Evolutionary conservation across 2,888 invertebrate species (phyloP).

Genomic region (Melanophora roralis): DNA sequence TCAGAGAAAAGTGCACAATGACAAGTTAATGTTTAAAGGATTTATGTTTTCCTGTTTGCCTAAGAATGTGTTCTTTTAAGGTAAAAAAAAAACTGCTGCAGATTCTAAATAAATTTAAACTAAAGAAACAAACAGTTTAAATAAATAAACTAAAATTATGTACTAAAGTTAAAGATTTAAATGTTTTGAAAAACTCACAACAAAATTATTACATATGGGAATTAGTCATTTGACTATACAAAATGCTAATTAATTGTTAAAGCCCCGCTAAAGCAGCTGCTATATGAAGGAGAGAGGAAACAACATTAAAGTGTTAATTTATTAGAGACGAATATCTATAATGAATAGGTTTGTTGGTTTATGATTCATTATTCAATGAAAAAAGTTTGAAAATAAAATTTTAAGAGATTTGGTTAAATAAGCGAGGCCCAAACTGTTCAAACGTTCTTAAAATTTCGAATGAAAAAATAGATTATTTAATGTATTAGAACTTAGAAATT

Average conservation of each 20-base stretch:
- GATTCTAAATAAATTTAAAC: constrained; percentile 22
- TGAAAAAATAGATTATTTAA: too few relatives aligned
- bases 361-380: constrained; percentile 16
- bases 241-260: constrained; percentile 27
- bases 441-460: too few relatives aligned
- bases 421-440: too few relatives aligned
- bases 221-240: constrained; percentile 34
- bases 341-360: neutral
- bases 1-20: neutral
- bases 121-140: neutral
- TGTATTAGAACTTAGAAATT: too few relatives aligned
- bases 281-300: neutral
- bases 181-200: too few relatives aligned
- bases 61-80: neutral
- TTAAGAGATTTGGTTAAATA: too few relatives aligned
- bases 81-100: constrained; percentile 8
- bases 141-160: neutral
- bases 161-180: neutral
- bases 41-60: constrained; percentile 59
- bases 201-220: too few relatives aligned
- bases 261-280: neutral
- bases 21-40: constrained; percentile 51
- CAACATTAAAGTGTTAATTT: constrained; percentile 22
- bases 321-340: constrained; percentile 1
- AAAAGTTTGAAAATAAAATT: neutral